phyloP scores from a whole-genome alignment of 2,888 invertebrate species.

The Caradrina kadenii region DNA sequence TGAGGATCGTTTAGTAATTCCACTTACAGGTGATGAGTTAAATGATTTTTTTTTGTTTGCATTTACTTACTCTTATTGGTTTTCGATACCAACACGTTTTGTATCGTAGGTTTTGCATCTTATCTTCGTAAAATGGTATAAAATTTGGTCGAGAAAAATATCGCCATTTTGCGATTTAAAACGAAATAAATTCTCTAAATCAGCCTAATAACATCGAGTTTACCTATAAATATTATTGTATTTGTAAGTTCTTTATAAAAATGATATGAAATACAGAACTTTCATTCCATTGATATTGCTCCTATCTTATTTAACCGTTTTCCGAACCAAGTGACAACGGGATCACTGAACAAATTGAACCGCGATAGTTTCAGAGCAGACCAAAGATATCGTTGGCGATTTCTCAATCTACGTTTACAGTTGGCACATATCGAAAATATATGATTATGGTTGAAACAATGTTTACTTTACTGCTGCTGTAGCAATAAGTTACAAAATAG shows the following conservation, averaged over 20 bases:
- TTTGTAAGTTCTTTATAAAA: background rate
- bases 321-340: background rate
- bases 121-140: too few species aligned
- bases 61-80: slow-evolving; percentile 1
- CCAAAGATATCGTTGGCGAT: slow-evolving; percentile 6
- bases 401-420: slow-evolving; percentile 1
- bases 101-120: background rate
- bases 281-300: background rate
- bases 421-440: slow-evolving; percentile 19
- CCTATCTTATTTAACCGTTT: background rate
- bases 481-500: slow-evolving; percentile 13
- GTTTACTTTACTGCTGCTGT: slow-evolving; percentile 1
- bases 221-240: too few species aligned
- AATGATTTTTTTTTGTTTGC: slow-evolving; percentile 9
- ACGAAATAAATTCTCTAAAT: too few species aligned
- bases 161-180: too few species aligned
- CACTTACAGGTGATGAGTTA: slow-evolving; percentile 9
- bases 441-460: slow-evolving; percentile 5
- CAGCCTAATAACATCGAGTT: too few species aligned
- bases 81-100: background rate
- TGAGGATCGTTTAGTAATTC: slow-evolving; percentile 32
- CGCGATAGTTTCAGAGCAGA: background rate
- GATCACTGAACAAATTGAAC: slow-evolving; percentile 6
- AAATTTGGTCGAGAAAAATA: too few species aligned
- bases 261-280: background rate